These are phyloP conservation scores for Drosophila baimaii DNA, from an alignment of 1,140 invertebrate genomes.

Conservation along the genomic window DNA sequence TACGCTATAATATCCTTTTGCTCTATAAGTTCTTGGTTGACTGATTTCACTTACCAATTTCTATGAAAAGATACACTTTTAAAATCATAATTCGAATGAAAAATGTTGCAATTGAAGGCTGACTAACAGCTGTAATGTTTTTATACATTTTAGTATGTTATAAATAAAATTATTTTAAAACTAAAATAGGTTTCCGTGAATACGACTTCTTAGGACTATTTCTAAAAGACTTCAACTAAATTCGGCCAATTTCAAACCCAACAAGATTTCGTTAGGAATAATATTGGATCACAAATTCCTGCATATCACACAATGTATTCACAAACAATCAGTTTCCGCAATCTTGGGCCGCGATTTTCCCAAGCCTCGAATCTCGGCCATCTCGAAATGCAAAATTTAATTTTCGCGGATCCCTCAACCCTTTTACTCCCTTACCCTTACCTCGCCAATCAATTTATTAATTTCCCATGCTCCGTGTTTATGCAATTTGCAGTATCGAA, in stretches of 20 bases:
- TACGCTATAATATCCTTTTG: no score
- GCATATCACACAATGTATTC: constrained; percentile 10
- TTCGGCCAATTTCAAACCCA: neutral
- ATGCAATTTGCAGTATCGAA: constrained; percentile 79
- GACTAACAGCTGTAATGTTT: no score
- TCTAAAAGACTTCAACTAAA: no score
- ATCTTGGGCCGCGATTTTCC: constrained; percentile 27
- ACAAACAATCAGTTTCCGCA: constrained; percentile 36
- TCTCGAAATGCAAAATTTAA: constrained; percentile 45
- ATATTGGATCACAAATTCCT: neutral
- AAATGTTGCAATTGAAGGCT: no score
- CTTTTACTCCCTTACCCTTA: constrained; percentile 26
- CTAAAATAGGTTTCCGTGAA: no score
- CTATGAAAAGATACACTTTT: no score
- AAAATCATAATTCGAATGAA: no score
- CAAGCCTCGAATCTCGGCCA: constrained; percentile 33
- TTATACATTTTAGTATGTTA: no score
- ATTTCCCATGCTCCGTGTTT: constrained; percentile 77
- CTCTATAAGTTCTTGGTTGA: no score
- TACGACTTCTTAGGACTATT: no score
- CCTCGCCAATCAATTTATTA: constrained; percentile 63
- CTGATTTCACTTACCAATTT: no score
- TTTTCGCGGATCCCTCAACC: constrained; percentile 48
- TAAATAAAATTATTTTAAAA: no score
- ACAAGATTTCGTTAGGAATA: neutral